Evolutionary conservation across 2,888 invertebrate species (phyloP).

Genomic region (Metalampra italica): DNA sequence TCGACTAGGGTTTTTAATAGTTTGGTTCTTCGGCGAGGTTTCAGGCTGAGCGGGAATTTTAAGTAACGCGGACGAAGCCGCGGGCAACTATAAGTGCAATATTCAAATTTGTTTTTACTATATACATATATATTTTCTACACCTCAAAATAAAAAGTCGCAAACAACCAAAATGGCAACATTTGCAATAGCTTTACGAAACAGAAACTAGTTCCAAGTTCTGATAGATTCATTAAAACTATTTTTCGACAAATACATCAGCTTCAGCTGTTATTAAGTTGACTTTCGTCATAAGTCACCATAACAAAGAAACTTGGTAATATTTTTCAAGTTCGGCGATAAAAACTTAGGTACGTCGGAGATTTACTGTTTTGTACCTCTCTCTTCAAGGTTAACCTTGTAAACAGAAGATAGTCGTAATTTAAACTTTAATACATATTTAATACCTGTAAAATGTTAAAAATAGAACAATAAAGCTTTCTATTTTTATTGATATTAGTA

Average conservation of each 20-base stretch:
- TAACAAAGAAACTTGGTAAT: background rate
- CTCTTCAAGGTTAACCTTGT: constrained; percentile 14
- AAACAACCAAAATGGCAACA: background rate
- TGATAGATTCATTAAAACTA: constrained; percentile 5
- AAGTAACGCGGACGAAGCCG: too few relatives aligned
- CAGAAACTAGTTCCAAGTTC: background rate
- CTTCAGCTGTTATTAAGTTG: constrained; percentile 1
- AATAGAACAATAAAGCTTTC: constrained; percentile 13
- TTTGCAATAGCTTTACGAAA: background rate
- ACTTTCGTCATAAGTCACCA: background rate
- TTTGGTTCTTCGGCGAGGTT: too few relatives aligned
- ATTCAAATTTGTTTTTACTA: too few relatives aligned
- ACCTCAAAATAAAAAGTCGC: background rate
- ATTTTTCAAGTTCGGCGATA: constrained; percentile 13
- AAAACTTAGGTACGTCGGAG: constrained; percentile 17
- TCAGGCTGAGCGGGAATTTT: too few relatives aligned
- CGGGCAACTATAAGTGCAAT: too few relatives aligned
- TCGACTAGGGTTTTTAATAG: too few relatives aligned
- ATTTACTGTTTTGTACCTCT: constrained; percentile 18
- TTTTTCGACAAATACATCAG: background rate
- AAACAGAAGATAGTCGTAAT: constrained; percentile 11
- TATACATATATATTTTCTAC: background rate
- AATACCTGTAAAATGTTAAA: too few relatives aligned
- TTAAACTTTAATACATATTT: too few relatives aligned
- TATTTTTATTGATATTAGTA: constrained; percentile 37